Evolutionary conservation across 2,888 invertebrate species (phyloP), one percentile per base, ranked within the genome.

Genomic region (Drosophila affinis): DNA sequence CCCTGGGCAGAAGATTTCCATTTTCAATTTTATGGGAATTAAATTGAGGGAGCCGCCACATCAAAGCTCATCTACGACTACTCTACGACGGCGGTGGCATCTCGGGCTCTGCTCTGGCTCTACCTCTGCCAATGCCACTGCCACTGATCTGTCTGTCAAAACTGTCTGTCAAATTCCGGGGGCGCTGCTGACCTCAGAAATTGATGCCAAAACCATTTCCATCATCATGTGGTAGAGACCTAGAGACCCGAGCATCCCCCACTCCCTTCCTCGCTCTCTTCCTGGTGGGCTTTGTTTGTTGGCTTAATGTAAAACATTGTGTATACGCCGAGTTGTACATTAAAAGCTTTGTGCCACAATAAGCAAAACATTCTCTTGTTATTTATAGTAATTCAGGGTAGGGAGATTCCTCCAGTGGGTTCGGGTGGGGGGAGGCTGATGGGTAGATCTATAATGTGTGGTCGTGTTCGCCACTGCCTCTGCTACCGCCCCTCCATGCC

Each of bases 301-400:
- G 72, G 73, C 75, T 83, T 88, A 87, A 84, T 87, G 85, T 84
- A 83, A 87, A 87, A 84, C 87, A 88, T 83, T 58, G 81, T 79
- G 78, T 71, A 86, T 83, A 70, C 81, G 83, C 70, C 60, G 49
- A 70, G 79, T 70, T 88, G 69, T 70, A 78, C 83, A 88, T 87
- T 88, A 83, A 83, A 83, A 87, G 83, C 87, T 84, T 87, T 86
- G 61, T 77, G 78, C 78, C 79, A 55, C 82, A 65, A 61, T 67
- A 54, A 76, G 62, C 74, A 58, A 72, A 84, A 81, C 79, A 81
- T 72, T 83, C 77, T 57, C 76, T 69, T 69, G 71, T 77, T 77
- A 65, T 63, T 76, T 67, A 61, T 69, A 67, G 67, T 69, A 18
- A 34, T 21, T 57, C 14, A 39, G n/a, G 7, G 39, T 3, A 3